Evolutionary conservation across 2,797 vertebrate genomes (phyloP), one percentile per base, ranked within the genome.

Genomic region (Corythornis leucogaster): DNA sequence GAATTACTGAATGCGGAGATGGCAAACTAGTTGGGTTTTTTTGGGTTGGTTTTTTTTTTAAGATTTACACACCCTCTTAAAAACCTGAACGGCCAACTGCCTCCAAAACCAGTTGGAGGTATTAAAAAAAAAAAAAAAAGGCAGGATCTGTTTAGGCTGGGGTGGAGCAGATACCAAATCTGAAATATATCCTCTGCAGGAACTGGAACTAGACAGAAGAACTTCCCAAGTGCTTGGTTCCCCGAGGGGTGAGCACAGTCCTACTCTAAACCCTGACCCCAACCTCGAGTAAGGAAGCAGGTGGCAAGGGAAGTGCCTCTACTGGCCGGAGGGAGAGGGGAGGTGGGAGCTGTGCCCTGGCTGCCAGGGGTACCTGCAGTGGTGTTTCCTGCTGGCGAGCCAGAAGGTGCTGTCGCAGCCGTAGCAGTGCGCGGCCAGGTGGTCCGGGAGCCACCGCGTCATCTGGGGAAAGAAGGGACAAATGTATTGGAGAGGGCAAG

Each of bases 371-470:
- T 97, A 99, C 99, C 99, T 99, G 99, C 99, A 99, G 97, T 99
- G 99, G 94, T 99, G 99, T 94, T 98, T 99, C 96, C 99, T 98
- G 89, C 99, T 97, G 91, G 98, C 99, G 5, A 99, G 98, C 99
- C 99, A 99, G 97, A 99, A 99, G 74, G 98, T 95, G 93, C 98
- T 99, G 97, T 99, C 99, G 20, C 99, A 99, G 94, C 99, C 98
- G 8, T 99, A 99, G 98, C 99, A 99, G 93, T 99, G 99, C 13
- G 98, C 98, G 2, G 99, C 99, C 85, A 99, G 96, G 96, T 99
- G 99, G 96, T 99, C 99, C 6, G 99, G 99, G 73, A 99, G 99
- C 99, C 99, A 99, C 91, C 99, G 98, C 2, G 99, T 99, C 97
- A 99, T 98, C 99, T 99, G 97, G 96, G 97, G 82, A 85, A 43